phyloP scores from a whole-genome alignment of 2,113 vertebrate species.

The Atrichornis clamosus region DNA sequence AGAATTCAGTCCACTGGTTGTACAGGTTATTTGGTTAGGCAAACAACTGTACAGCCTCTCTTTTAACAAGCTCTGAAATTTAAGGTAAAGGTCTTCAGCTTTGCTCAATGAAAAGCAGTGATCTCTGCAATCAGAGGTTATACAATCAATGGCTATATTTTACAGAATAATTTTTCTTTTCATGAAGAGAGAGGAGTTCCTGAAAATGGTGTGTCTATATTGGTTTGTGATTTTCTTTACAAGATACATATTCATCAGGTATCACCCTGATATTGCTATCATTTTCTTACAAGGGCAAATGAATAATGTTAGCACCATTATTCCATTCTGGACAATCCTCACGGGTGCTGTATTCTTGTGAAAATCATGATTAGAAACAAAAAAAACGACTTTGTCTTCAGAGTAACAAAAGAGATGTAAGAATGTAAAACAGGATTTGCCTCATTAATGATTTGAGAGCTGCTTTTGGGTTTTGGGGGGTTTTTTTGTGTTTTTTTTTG shows the following conservation, averaged over 20 bases:
- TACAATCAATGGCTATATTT: neutral
- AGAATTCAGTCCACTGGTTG: neutral
- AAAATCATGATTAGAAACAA: neutral
- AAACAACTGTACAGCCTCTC: neutral
- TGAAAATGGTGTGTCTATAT: neutral
- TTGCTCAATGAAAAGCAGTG: neutral
- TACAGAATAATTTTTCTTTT: neutral
- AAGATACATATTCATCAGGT: neutral
- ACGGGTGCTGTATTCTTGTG: neutral
- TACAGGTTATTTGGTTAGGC: neutral
- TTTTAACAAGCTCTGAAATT: neutral
- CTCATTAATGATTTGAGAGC: neutral
- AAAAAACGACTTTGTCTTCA: neutral
- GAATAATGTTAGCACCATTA: neutral
- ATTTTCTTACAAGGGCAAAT: neutral
- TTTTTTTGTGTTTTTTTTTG: neutral
- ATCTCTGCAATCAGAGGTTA: neutral
- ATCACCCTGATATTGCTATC: neutral
- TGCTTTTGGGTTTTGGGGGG: rapidly evolving
- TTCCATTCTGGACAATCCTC: neutral
- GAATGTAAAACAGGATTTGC: neutral
- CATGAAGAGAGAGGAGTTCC: neutral
- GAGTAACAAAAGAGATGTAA: neutral
- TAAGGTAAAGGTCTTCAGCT: neutral
- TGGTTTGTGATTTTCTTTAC: neutral